Base-by-base conservation (phyloP, 2,113 vertebrate species). In the Oncorhynchus nerka region DNA sequence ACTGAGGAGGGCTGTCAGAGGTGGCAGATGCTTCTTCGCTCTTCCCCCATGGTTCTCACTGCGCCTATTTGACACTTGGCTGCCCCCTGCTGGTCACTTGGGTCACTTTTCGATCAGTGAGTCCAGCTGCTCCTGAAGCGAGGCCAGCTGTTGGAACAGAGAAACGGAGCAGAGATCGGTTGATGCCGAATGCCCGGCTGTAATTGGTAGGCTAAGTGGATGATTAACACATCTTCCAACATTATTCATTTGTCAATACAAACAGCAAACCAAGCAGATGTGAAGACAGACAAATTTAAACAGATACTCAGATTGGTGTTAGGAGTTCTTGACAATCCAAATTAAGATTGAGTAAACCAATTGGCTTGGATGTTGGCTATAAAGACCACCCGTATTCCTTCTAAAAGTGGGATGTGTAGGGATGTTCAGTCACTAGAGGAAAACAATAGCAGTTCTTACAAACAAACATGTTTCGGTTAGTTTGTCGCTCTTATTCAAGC, bases 61-160 rank as follows among this genome's bases (percentile, higher is more conserved):
- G 70, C 30, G 70, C 77, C 39, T 71, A 74, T 24, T 45, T 81
- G 86, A 79, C 72, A 0, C 72, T 28, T 84, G 61, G 77, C 84
- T 91, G 89, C 90, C 90, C 86, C 84, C 91, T 93, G 79, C 79
- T 92, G 91, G 89, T 93, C 87, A 45, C 39, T 45, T 45, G 39
- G 9, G 39, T 45, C 39, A 98, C 90, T 99, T 99, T 90, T 98
- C 97, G 61, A 98, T 95, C 79, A 99, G 94, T 12, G 95, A 96
- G 79, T 99, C 97, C 81, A 99, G 91, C 91, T 99, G 96, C 85
- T 98, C 97, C 82, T 99, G 96, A 83, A 99, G 94, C n/a, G 97
- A 97, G 0, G 92, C 94, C 92, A 99, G 94, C 95, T 97, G 90
- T 89, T 86, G 83, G 82, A 79, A 79, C 57, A 81, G 65, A 85